Evolutionary conservation across 2,888 invertebrate genomes (phyloP), one percentile per base, ranked within the genome.

Genomic region (Drosophila sordidula): DNA sequence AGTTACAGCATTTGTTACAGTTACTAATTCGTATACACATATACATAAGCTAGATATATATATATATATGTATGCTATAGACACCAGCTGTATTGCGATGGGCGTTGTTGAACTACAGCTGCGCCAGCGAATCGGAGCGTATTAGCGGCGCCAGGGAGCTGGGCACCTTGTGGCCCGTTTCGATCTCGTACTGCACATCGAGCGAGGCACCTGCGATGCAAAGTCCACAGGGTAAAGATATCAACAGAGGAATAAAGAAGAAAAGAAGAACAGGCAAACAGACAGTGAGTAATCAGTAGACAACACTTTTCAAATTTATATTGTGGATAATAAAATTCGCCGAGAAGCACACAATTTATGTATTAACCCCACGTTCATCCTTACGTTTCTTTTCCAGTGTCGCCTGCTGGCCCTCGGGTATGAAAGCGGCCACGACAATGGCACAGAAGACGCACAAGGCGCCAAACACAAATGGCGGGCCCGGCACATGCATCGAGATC

Each of bases 401-500:
- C 83, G 92, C 92, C 90, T 93, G 80, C 71, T 93, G 93, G 63
- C 95, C 94, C 90, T 96, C 96, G 26, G 96, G 96, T 93, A 97
- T 95, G 93, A 97, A 97, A 49, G 96, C 95, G 54, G 97, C 97
- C 87, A 99, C 98, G 86, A 99, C 93, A 86, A 99, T 95, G 68
- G 99, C 99, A 92, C 98, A 96, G 88, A 99, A 96, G 80, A 99
- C 99, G 93, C 99, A 95, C 91, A 99, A 94, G 57, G 99, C 98
- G 68, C 99, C 99, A 93, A 99, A 97, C 72, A 99, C 97, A 93
- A 99, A 99, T 12, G 99, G 99, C 63, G 99, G 99, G 1, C 99
- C 99, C 38, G 99, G 99, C 90, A 99, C 95, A 91, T 98, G 93
- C 93, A 97, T 93, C 73, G 95, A 90, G 93, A 93, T 93, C 62